Percentiles rank a stretch among this genome's conserved stretches.
Evolutionary conservation across 53 echinoderm and acorn worm species (phyloP).

Genomic region (Luidia sarsii): DNA sequence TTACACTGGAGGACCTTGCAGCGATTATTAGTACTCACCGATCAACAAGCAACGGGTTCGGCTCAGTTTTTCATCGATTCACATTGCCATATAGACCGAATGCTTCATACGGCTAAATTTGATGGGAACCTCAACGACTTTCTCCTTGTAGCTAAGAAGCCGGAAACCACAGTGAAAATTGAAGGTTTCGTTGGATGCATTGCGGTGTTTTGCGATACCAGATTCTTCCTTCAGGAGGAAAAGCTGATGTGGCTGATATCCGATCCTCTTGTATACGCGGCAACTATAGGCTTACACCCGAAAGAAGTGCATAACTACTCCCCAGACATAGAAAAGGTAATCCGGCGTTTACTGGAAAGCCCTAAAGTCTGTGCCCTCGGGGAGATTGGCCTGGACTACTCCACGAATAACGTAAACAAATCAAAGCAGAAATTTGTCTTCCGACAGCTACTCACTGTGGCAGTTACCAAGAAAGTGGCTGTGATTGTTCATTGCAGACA

Average conservation of each 20-base stretch:
- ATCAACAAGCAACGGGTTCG: not conserved
- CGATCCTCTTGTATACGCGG: not conserved
- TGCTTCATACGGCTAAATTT: not conserved
- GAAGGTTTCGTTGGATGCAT: not conserved
- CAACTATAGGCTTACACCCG: not conserved
- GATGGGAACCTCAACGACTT: not conserved
- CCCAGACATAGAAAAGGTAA: not conserved
- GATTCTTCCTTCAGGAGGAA: too few species aligned
- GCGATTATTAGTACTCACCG: not conserved
- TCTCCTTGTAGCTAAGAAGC: not conserved
- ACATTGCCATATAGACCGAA: not conserved
- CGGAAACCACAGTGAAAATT: not conserved
- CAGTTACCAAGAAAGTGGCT: not conserved
- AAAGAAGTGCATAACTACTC: not conserved
- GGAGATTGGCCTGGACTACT: conserved; percentile 18
- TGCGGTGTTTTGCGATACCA: not conserved
- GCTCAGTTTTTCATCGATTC: not conserved
- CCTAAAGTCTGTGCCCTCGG: conserved; percentile 27
- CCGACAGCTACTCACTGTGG: not conserved
- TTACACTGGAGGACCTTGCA: conserved; percentile 1
- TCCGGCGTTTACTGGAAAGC: conserved; percentile 7
- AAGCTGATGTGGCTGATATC: not conserved
- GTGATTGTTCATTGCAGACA: not conserved
- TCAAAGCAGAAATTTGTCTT: not conserved
- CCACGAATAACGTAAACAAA: not conserved